Evolutionary conservation across 2,888 invertebrate species (phyloP).

Genomic region (Ornithoptera alexandrae): DNA sequence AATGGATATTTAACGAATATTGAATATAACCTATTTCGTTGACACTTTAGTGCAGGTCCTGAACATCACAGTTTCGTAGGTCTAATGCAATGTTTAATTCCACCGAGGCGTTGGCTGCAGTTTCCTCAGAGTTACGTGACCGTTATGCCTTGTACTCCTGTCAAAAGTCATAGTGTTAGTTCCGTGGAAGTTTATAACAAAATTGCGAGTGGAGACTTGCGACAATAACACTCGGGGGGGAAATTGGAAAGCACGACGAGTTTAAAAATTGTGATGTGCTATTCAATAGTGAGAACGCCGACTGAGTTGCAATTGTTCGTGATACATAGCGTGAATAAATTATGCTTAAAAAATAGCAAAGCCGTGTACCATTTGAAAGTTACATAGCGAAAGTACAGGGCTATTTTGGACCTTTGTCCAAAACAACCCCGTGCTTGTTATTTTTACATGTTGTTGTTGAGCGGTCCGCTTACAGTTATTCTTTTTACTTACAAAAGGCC

Average conservation of each 20-base stretch:
- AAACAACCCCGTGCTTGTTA: no score
- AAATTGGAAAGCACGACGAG: conserved; percentile 42
- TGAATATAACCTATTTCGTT: neutral
- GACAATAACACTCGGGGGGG: conserved; percentile 30
- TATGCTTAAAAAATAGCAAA: conserved; percentile 23
- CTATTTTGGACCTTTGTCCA: neutral
- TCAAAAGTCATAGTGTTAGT: conserved; percentile 27
- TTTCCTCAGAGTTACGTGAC: conserved; percentile 17
- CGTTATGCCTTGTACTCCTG: conserved; percentile 16
- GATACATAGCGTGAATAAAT: conserved; percentile 29
- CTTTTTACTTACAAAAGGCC: no score
- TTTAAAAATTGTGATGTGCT: conserved; percentile 46
- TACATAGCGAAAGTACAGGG: conserved; percentile 14
- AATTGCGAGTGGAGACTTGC: conserved; percentile 17
- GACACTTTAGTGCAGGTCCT: no score
- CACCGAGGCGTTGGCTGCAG: neutral
- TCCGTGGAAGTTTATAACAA: conserved; percentile 28
- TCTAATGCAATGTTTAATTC: neutral
- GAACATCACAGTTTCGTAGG: neutral
- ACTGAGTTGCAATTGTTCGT: conserved; percentile 35
- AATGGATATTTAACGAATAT: no score
- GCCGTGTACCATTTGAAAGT: conserved; percentile 16
- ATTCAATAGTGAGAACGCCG: conserved; percentile 38
- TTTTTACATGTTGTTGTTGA: neutral
- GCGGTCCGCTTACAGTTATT: no score